Evolutionary conservation across 2,888 invertebrate genomes (phyloP), one percentile per base, ranked within the genome.

Genomic region (Pheosia tremula): DNA sequence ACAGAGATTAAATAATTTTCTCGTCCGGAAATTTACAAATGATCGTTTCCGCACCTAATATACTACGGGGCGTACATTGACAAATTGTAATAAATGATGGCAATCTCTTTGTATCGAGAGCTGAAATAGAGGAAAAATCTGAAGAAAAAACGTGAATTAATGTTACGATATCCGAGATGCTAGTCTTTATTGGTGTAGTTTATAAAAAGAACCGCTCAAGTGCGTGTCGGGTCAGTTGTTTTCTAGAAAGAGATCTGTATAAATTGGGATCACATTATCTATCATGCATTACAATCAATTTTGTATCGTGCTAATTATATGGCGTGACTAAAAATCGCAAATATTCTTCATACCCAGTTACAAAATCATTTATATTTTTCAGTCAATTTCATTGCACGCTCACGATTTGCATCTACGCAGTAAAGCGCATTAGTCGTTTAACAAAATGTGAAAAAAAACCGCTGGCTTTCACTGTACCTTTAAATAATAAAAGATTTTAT

Each of bases 31-130:
- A 38, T 61, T 52, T 10, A 54, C 56, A 61, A 56, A 61, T 56
- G 49, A 59, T 59, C 59, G 57, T 37, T 57, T 60, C 36, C 39
- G n/a, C 38, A 56, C 58, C 0, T 55, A 13, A 37, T 8, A n/a
- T 36, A 56, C n/a, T 43, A 50, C 36, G 62, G 58, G 49, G 50
- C 56, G 6, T 68, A 61, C 39, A 63, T 56, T 56, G 71, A 72
- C 52, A 62, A 71, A 64, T 60, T 57, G 57, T 47, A 43, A 69
- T 59, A 65, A 43, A 69, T 66, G 61, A 50, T 41, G 36, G 9
- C 59, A 61, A 72, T 74, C 54, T 69, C 62, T 68, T 54, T 59
- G 57, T 56, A 49, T 41, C 45, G 53, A 36, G 57, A 38, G 36
- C 45, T n/a, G 55, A 58, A 67, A 61, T 61, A 61, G 56, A 62